Conservation (phyloP, 2,888 invertebrate species). For the Trissonchulus latispiculum region DNA sequence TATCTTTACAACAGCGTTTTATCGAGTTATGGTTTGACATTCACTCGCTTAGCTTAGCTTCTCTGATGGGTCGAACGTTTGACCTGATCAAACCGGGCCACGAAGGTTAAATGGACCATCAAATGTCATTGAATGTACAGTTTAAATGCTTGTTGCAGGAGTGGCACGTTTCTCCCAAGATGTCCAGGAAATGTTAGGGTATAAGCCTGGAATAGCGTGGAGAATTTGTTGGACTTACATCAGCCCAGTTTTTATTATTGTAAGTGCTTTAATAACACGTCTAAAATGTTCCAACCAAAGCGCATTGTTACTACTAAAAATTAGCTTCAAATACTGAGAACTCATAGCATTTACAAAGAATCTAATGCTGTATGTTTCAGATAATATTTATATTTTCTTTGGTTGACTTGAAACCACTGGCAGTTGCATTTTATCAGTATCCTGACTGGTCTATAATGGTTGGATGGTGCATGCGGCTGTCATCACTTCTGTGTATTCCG, state of each 20-base stretch:
- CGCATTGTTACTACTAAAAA: too few relatives aligned
- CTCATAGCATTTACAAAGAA: background rate
- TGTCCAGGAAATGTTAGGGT: conserved; percentile 78
- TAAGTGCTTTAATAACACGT: background rate
- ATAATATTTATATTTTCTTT: conserved; percentile 85
- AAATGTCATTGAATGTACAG: too few relatives aligned
- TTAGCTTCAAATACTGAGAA: too few relatives aligned
- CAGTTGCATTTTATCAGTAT: conserved; percentile 59
- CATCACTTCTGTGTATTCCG: conserved; percentile 52
- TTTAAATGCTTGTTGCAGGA: too few relatives aligned
- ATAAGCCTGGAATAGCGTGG: conserved; percentile 61
- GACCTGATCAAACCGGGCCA: too few relatives aligned
- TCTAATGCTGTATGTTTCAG: conserved; percentile 44
- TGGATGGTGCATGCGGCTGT: conserved; percentile 48
- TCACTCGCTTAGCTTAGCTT: too few relatives aligned
- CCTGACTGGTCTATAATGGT: conserved; percentile 49
- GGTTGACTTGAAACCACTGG: conserved; percentile 71
- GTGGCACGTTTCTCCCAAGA: conserved; percentile 69
- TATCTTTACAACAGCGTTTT: too few relatives aligned
- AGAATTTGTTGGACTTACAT: conserved; percentile 19
- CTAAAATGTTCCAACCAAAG: too few relatives aligned
- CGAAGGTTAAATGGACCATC: background rate
- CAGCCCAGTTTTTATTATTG: conserved; percentile 63
- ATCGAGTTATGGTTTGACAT: too few relatives aligned
- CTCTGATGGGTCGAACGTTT: too few relatives aligned